A percentile compares a stretch with the other conserved stretches of the same genome.
These are phyloP conservation scores for Notamacropus eugenii DNA, from an alignment of 2,797 vertebrate species.

Conservation along the genomic window DNA sequence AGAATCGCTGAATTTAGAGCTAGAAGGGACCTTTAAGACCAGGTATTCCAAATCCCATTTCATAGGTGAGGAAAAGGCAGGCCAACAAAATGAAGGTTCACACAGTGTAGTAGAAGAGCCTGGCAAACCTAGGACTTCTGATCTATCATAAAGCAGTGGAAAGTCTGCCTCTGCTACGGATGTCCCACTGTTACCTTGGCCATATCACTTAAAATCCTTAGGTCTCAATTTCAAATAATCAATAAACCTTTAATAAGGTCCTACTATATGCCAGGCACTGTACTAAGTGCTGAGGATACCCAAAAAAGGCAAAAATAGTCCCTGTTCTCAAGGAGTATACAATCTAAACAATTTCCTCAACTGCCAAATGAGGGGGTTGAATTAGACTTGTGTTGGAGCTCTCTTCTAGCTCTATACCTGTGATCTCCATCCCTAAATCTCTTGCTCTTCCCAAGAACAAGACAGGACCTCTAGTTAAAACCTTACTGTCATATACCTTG, in stretches of 20 bases:
- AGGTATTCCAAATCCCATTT: not conserved
- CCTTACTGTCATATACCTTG: not conserved
- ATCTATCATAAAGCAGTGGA: not conserved
- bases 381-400: not conserved
- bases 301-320: not conserved
- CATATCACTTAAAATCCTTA: not conserved
- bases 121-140: not conserved
- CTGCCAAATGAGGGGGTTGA: not conserved
- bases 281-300: not conserved
- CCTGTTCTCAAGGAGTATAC: not conserved
- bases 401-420: not conserved
- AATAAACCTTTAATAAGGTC: not conserved
- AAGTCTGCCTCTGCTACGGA: not conserved
- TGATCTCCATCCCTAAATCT: not conserved
- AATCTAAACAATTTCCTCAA: not conserved
- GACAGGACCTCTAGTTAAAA: not conserved
- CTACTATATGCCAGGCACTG: not conserved
- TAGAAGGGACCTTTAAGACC: not conserved
- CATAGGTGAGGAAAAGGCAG: not conserved
- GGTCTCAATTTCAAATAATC: not conserved
- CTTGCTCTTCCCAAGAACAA: not conserved
- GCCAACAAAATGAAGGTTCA: not conserved
- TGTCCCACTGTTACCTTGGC: not conserved
- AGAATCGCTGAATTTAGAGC: not conserved
- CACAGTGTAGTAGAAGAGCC: not conserved